Base-by-base conservation (phyloP, 2,113 vertebrate species). In the Struthidea cinerea region DNA sequence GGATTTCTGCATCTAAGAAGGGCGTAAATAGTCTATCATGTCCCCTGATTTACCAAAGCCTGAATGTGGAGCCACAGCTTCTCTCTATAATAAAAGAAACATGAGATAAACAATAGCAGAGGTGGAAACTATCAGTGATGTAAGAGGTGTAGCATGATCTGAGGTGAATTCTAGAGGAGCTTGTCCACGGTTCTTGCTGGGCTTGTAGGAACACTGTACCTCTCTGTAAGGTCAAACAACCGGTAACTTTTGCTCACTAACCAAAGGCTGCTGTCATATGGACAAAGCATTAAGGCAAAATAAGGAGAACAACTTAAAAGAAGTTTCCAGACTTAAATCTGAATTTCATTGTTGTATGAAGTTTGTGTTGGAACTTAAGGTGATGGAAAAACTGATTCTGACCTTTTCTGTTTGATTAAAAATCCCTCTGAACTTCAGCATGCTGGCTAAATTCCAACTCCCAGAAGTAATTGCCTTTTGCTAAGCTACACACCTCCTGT, bases 371-470 rank as follows among this genome's bases (percentile, higher is more conserved):
- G 93, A 90, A 83, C 42, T 44, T 61, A 32, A 32, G 69, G 27
- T 59, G 75, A 87, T 68, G 79, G 92, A 94, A 96, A 96, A 95
- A 78, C 27, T 94, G 75, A 94, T 71, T 83, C 63, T 83, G 63
- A 77, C 42, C 33, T 86, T 44, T 78, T 47, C 20, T 88, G 50
- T 69, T 90, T 84, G 76, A 90, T 92, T 89, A 94, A 90, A 93
- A 81, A 84, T 90, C 52, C 56, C 27, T 86, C 53, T 90, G 85
- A 94, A 75, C 65, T 90, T 57, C 47, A 85, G 41, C 35, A 21
- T 1, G 15, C 56, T 96, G 88, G 85, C 78, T 71, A 68, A 84
- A 83, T 64, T 90, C 93, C 93, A 96, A 76, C 52, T 94, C 61
- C 33, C 56, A 89, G 56, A 60, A 84, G 23, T 81, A 90, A 90